A percentile compares a stretch with the other conserved stretches of the same genome.
These are phyloP conservation scores for Gnathonemus longibarbis DNA, from an alignment of 2,113 vertebrate species.

Conservation along the genomic window DNA sequence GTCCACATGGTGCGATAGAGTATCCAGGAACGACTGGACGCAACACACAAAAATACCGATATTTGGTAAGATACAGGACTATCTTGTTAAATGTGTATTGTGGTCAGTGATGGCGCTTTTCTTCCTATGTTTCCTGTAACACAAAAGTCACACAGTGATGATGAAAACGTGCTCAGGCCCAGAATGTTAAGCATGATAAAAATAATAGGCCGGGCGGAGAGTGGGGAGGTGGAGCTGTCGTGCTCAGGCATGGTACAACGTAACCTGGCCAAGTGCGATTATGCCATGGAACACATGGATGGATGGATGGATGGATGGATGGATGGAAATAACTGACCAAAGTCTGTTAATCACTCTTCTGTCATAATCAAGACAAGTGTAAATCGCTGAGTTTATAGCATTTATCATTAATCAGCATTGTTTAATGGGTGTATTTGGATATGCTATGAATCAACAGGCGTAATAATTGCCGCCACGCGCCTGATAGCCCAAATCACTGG, in stretches of 20 bases:
- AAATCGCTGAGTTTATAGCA: neutral
- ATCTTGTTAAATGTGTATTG: neutral
- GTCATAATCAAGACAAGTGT: neutral
- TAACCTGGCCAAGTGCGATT: neutral
- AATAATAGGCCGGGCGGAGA: neutral
- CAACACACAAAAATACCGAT: neutral
- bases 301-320: neutral
- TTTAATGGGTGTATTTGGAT: neutral
- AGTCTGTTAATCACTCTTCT: neutral
- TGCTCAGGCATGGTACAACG: neutral
- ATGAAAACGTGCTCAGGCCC: neutral
- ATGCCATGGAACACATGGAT: neutral
- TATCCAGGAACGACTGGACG: neutral
- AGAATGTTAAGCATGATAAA: neutral
- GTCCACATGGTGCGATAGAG: neutral
- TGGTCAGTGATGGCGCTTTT: no score
- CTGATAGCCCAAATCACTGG: neutral
- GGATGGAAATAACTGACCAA: neutral
- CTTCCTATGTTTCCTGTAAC: no score
- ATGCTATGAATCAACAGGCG: neutral
- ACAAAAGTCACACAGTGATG: neutral
- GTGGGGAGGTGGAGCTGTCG: neutral
- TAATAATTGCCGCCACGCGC: neutral
- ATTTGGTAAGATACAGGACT: neutral
- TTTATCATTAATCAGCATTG: neutral